A percentile compares a stretch with the other conserved stretches of the same genome.
These are phyloP conservation scores for Theretra japonica DNA, from an alignment of 2,888 invertebrate genomes.

Conservation along the genomic window DNA sequence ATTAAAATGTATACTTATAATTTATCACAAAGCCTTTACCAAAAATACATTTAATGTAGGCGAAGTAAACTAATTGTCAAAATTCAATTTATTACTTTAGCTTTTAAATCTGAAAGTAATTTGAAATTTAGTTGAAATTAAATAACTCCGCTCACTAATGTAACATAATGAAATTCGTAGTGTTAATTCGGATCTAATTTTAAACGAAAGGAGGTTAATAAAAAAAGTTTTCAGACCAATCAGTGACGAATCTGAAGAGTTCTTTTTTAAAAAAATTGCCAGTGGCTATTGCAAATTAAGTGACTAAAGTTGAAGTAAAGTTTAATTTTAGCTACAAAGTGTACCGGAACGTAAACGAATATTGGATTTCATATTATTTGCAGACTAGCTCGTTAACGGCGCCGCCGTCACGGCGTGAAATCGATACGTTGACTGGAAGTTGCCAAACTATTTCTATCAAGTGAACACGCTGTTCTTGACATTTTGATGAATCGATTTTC, in stretches of 20 bases:
- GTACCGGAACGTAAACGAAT: conserved; percentile 44
- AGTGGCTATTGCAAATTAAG: not conserved
- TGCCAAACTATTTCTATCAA: conserved; percentile 41
- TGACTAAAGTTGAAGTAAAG: conserved; percentile 28
- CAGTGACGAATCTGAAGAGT: not conserved
- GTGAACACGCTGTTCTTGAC: conserved; percentile 44
- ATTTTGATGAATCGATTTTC: conserved; percentile 47
- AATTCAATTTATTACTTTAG: not conserved
- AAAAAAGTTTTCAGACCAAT: not conserved
- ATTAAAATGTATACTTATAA: not conserved
- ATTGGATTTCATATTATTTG: conserved; percentile 49
- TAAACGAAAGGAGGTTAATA: not conserved
- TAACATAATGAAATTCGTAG: not conserved
- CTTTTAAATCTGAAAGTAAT: conserved; percentile 3
- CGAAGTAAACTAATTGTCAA: not conserved
- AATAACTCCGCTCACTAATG: conserved; percentile 10
- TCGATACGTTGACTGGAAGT: conserved; percentile 43
- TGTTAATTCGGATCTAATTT: not conserved
- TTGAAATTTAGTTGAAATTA: conserved; percentile 7
- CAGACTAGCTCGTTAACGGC: conserved; percentile 43
- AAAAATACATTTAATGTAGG: not conserved
- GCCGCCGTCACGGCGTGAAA: conserved; percentile 42
- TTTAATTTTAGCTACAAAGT: conserved; percentile 36
- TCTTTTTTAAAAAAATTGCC: not conserved
- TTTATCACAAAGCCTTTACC: not conserved